Conservation (phyloP, 2,113 vertebrate species). For the Protobothrops mucrosquamatus region DNA sequence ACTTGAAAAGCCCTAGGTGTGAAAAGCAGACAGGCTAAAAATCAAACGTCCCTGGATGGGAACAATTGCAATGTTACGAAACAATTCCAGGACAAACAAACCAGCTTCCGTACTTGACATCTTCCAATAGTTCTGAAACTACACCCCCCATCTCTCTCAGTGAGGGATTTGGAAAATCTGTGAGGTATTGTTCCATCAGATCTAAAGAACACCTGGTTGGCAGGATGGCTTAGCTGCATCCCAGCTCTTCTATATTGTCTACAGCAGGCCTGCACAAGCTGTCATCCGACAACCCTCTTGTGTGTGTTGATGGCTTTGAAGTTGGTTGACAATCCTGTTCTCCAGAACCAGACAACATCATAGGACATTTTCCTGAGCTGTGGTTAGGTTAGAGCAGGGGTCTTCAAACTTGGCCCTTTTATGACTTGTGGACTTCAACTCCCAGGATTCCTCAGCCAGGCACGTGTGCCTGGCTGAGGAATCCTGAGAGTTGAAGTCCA, state of each 20-base stretch:
- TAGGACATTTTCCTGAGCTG: background rate
- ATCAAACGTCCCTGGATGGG: background rate
- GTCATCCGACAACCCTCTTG: background rate
- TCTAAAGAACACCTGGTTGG: background rate
- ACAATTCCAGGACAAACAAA: background rate
- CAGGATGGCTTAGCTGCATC: background rate
- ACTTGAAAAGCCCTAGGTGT: background rate
- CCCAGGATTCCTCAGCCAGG: too few relatives aligned
- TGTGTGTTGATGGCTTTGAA: background rate
- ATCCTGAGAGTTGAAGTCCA: too few relatives aligned
- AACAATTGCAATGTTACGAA: background rate
- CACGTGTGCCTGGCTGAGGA: too few relatives aligned
- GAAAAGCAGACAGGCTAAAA: background rate
- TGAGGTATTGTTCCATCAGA: background rate
- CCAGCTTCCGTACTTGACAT: background rate
- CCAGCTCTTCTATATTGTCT: background rate
- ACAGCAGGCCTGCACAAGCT: too few relatives aligned
- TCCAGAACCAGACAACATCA: background rate
- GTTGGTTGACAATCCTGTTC: background rate
- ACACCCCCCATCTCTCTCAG: background rate
- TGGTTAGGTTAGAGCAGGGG: background rate
- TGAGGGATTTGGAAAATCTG: background rate
- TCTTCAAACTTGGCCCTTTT: too few relatives aligned
- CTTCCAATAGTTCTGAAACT: background rate
- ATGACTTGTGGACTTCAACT: too few relatives aligned